These are phyloP conservation scores for Mormyrus lacerda DNA, from an alignment of 2,113 vertebrate species.

Conservation along the genomic window DNA sequence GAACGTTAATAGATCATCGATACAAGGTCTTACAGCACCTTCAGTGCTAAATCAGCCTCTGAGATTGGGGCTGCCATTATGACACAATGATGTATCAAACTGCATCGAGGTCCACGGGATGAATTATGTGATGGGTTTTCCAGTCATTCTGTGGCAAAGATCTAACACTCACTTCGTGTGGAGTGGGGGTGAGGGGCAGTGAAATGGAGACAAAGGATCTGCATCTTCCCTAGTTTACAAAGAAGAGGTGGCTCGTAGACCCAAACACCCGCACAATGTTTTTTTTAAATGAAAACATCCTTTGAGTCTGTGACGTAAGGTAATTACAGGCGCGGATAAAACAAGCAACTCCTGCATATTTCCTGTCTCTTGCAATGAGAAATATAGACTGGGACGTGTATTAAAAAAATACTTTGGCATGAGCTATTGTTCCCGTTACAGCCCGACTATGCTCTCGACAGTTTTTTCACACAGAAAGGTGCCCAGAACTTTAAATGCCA, in stretches of 20 bases:
- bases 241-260: slow-evolving; percentile 18
- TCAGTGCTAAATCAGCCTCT: neutral
- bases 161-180: slow-evolving; percentile 49
- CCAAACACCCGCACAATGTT: slow-evolving; percentile 2
- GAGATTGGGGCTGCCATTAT: neutral
- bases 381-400: slow-evolving; percentile 10
- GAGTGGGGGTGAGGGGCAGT: slow-evolving; percentile 43
- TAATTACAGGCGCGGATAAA: slow-evolving; percentile 31
- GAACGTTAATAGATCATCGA: neutral
- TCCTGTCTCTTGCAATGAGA: slow-evolving; percentile 22
- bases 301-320: slow-evolving; percentile 15
- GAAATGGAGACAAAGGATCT: neutral
- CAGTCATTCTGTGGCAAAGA: slow-evolving; percentile 42
- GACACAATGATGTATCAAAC: neutral
- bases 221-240: neutral
- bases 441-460: neutral
- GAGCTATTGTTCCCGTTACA: neutral
- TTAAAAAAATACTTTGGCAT: neutral
- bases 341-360: slow-evolving; percentile 5
- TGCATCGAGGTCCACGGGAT: neutral
- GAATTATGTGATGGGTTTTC: slow-evolving; percentile 45
- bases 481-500: neutral
- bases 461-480: neutral
- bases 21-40: neutral
- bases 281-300: neutral